Base-by-base conservation (phyloP, 2,888 invertebrate genomes). In the Rugalucina vietnamica region DNA sequence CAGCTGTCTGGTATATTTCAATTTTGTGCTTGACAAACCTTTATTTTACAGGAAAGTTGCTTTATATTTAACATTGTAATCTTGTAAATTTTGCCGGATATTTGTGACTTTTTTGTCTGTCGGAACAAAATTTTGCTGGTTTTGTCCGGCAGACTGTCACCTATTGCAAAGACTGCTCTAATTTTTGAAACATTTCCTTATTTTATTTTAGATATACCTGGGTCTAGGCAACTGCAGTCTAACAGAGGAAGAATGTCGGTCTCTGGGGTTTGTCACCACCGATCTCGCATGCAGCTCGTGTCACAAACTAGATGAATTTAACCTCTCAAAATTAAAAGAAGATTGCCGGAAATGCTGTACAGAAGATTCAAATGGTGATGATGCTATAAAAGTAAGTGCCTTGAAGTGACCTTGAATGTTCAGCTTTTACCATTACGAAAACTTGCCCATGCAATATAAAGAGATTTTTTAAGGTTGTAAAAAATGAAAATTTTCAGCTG, bases 201-300 rank as follows among this genome's bases (percentile, higher is more conserved):
- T 0, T 37, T n/a, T n/a, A n/a, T 88, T 88, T 8, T 85, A 92
- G 92, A 83, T 91, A 21, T 90, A 91, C 79, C 81, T 91, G 60
- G 89, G 89, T 50, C 84, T 90, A 24, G 85, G 85, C 27, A 83
- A 86, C 36, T 79, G 89, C 65, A 81, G 79, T 70, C 57, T 91
- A 24, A 79, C 88, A 10, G 81, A 97, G 5, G 97, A 98, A 94
- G 97, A 98, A 94, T 99, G 99, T 95, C 96, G 97, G 93, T 96
- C 96, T 21, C 95, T 98, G 80, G 99, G 99, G 14, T 98, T 98
- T 92, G 97, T 97, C 84, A 97, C 97, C 39, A 81, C 89, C 95
- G 96, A 97, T 29, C 96, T 99, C 81, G 95, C 98, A 90, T 99
- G 99, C 95, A 97, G 98, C 14, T 97, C 97, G 4, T 99, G 99